phyloP scores from a whole-genome alignment of 2,888 invertebrate species.

The Rapana venosa region DNA sequence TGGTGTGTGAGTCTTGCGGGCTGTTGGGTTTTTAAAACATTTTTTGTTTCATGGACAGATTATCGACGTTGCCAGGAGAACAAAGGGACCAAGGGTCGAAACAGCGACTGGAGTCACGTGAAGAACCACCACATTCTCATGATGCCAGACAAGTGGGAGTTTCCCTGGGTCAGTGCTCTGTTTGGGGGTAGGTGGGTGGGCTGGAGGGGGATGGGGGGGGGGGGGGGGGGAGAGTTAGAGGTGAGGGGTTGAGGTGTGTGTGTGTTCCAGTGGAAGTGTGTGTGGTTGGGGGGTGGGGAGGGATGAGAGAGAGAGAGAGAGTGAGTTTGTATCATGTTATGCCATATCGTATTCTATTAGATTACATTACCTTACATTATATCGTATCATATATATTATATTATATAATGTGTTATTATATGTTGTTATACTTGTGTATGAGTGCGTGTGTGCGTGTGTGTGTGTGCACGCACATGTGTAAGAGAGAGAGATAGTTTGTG shows the following conservation, averaged over 20 bases:
- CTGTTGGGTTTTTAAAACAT: no score
- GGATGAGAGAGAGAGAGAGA: no score
- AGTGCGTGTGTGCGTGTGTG: conserved; percentile 9
- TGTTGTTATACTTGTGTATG: background rate
- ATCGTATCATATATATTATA: no score
- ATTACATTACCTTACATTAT: no score
- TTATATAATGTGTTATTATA: background rate
- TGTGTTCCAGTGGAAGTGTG: no score
- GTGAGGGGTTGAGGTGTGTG: conserved; percentile 46
- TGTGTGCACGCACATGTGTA: background rate
- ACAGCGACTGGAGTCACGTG: conserved; percentile 71
- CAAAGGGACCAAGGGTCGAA: conserved; percentile 39
- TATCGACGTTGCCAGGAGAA: conserved; percentile 2
- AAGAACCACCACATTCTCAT: conserved; percentile 73
- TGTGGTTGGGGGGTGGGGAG: background rate
- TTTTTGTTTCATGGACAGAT: conserved; percentile 11
- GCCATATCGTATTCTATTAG: no score
- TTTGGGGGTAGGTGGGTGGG: background rate
- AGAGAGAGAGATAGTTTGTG: no score
- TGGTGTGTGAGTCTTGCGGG: no score
- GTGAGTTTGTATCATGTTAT: no score
- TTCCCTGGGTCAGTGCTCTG: conserved; percentile 74
- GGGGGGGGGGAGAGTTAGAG: no score
- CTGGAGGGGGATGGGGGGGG: no score
- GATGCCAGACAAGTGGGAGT: conserved; percentile 79